Conservation (phyloP, 2,888 invertebrate species). For the Drosophila gaucha region DNA sequence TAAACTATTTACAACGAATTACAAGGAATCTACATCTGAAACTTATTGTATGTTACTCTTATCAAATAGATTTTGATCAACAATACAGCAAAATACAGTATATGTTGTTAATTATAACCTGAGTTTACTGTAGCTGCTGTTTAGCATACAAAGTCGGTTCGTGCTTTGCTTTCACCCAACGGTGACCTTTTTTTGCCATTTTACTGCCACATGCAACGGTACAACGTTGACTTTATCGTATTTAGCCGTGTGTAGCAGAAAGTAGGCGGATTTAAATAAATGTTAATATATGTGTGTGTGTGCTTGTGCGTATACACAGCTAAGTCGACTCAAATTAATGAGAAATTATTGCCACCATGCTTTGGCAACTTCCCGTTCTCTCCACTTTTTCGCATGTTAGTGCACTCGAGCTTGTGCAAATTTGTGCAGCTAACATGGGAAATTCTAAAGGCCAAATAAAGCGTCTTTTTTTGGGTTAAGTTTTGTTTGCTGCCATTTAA, state of each 20-base stretch:
- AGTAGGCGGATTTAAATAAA: constrained; percentile 56
- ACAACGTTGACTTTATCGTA: constrained; percentile 25
- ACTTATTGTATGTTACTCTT: not conserved
- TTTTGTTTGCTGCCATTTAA: constrained; percentile 36
- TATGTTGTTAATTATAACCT: constrained; percentile 9
- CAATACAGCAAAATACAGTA: not conserved
- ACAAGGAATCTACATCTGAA: not conserved
- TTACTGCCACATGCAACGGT: constrained; percentile 34
- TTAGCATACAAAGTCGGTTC: constrained; percentile 3
- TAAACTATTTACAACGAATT: not conserved
- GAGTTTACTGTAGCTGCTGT: constrained; percentile 9
- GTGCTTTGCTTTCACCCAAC: constrained; percentile 17
- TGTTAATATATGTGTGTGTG: constrained; percentile 16
- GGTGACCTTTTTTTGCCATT: constrained; percentile 3
- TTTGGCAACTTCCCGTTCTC: not conserved
- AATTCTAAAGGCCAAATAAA: constrained; percentile 29
- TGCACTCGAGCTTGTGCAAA: constrained; percentile 38
- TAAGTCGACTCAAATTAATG: constrained; percentile 67
- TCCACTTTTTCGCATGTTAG: constrained; percentile 4
- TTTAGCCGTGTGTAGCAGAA: constrained; percentile 20
- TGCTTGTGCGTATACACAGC: constrained; percentile 38
- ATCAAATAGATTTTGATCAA: not conserved
- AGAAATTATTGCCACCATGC: constrained; percentile 49
- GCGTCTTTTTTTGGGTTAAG: constrained; percentile 14
- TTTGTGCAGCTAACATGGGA: constrained; percentile 26